Conservation (phyloP, 2,888 invertebrate genomes). For the Limnephilus lunatus region DNA sequence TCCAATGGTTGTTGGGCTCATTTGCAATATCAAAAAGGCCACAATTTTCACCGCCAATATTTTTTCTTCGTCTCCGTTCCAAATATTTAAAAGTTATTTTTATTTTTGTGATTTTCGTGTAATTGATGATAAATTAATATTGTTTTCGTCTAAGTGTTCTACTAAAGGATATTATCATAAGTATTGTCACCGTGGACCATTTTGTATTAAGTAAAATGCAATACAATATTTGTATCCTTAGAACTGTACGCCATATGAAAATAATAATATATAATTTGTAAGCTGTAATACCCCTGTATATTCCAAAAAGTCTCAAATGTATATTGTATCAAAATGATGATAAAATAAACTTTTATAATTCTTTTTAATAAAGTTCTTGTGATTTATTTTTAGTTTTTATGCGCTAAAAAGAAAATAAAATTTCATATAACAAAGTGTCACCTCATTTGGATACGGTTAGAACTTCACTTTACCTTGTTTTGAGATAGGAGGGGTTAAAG, state of each 20-base stretch:
- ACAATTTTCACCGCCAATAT: background rate
- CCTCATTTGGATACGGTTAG: no score
- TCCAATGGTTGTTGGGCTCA: background rate
- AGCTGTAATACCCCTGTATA: background rate
- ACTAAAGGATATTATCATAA: background rate
- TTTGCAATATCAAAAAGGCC: background rate
- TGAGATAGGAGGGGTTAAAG: no score
- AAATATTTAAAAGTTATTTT: background rate
- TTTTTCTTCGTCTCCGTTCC: background rate
- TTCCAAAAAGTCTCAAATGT: slow-evolving; percentile 34
- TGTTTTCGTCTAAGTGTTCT: background rate
- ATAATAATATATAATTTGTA: background rate
- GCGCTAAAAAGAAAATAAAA: no score
- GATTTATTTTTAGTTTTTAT: background rate
- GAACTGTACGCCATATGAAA: background rate
- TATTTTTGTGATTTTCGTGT: background rate
- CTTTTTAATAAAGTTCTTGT: background rate
- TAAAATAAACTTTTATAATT: slow-evolving; percentile 32
- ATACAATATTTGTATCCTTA: slow-evolving; percentile 11
- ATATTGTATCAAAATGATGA: slow-evolving; percentile 31
- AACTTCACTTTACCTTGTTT: no score
- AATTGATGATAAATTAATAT: background rate
- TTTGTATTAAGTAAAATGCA: slow-evolving; percentile 25
- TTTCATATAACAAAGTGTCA: no score
- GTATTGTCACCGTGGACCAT: slow-evolving; percentile 30